Evolutionary conservation across 2,888 invertebrate genomes (phyloP).

Genomic region (Empis stercorea): DNA sequence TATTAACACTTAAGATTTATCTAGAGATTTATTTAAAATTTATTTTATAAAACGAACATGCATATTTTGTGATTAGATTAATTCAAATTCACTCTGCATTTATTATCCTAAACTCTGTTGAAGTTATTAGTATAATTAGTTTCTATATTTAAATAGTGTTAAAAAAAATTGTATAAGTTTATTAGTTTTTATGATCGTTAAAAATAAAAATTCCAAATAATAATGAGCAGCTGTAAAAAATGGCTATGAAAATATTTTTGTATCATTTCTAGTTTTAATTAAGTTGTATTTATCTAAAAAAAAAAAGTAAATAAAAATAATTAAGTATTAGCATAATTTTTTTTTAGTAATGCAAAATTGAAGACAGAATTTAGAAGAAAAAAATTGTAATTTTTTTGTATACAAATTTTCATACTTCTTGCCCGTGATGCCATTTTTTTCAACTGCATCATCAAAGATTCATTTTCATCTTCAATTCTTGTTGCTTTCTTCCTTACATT

Average conservation of each 20-base stretch:
- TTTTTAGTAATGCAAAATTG: background rate
- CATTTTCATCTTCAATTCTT: slow-evolving; percentile 94
- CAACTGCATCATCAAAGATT: slow-evolving; percentile 86
- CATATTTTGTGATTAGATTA: background rate
- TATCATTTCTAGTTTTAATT: background rate
- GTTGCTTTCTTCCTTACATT: slow-evolving; percentile 79
- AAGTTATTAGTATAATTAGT: too few species aligned
- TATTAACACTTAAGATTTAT: too few species aligned
- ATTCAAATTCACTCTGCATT: too few species aligned
- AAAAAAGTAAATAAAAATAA: background rate
- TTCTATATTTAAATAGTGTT: too few species aligned
- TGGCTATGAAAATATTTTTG: slow-evolving; percentile 27
- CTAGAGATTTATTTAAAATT: background rate
- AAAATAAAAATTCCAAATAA: slow-evolving; percentile 1
- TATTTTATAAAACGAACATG: background rate
- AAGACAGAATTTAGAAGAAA: too few species aligned
- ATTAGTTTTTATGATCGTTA: too few species aligned
- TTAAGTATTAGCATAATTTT: background rate
- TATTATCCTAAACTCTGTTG: too few species aligned
- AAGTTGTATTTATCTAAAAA: background rate
- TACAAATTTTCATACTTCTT: slow-evolving; percentile 53
- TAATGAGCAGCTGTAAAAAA: slow-evolving; percentile 41
- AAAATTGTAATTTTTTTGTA: background rate
- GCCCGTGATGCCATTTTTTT: slow-evolving; percentile 88
- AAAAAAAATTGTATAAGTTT: too few species aligned